Percentiles rank a stretch among this genome's conserved stretches.
Conservation (phyloP, 23 tunicate genomes). For the Ciona savignyi region DNA sequence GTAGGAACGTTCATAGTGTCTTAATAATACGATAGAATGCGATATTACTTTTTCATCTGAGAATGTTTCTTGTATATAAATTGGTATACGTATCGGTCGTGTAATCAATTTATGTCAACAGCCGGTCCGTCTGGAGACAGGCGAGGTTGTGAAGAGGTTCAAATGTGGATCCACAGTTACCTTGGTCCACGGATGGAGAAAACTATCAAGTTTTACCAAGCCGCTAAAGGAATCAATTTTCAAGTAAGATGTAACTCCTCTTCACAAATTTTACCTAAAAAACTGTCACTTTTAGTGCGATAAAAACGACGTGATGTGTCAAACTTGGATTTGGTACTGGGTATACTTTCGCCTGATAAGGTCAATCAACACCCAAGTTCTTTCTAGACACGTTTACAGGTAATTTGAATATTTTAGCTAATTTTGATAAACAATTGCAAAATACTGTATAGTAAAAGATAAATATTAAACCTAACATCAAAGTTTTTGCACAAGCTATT, state of each 20-base stretch:
- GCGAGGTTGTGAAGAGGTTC: conserved; percentile 87
- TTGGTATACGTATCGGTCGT: too few relatives aligned
- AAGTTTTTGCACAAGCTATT: too few relatives aligned
- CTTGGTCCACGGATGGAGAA: conserved; percentile 54
- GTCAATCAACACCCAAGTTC: conserved; percentile 39
- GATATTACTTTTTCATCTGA: too few relatives aligned
- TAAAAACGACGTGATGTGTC: conserved; percentile 99
- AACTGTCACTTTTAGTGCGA: conserved; percentile 50
- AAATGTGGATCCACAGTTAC: conserved; percentile 91
- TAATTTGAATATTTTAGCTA: too few relatives aligned
- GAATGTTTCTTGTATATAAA: too few relatives aligned
- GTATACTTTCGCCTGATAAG: conserved; percentile 89
- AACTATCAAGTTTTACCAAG: conserved; percentile 85
- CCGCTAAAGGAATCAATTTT: conserved; percentile 93
- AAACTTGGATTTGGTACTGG: conserved; percentile 99
- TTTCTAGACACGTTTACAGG: conserved; percentile 90
- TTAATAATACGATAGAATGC: too few relatives aligned
- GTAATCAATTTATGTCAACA: conserved; percentile 2
- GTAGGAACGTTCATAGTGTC: conserved; percentile 10
- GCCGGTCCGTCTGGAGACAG: conserved; percentile 95
- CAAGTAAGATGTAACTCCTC: too few relatives aligned
- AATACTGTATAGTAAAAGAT: too few relatives aligned
- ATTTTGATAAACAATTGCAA: too few relatives aligned
- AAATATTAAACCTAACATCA: too few relatives aligned
- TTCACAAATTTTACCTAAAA: background rate